Evolutionary conservation across 1,140 invertebrate species (phyloP).

Genomic region (Rhyzopertha dominica): DNA sequence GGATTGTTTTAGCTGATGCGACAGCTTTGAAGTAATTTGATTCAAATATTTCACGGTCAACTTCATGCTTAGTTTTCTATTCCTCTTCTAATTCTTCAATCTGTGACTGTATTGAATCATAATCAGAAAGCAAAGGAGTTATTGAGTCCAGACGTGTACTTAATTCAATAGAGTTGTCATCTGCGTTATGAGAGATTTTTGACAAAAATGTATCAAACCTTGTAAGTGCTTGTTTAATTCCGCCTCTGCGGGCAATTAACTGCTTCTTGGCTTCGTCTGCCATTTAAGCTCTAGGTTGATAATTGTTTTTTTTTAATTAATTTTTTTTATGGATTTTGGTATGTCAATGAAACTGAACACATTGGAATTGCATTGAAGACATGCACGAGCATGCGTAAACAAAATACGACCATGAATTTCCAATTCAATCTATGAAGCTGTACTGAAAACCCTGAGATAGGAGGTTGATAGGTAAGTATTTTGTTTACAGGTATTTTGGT

Average conservation of each 20-base stretch:
- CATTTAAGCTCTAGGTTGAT: too few relatives aligned
- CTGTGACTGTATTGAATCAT: slow-evolving; percentile 8
- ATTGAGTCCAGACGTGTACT: slow-evolving; percentile 1
- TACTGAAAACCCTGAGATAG: too few relatives aligned
- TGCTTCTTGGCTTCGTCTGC: too few relatives aligned
- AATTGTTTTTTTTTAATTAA: too few relatives aligned
- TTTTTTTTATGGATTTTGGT: too few relatives aligned
- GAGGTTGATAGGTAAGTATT: too few relatives aligned
- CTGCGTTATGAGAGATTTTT: not conserved
- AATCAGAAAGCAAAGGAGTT: not conserved
- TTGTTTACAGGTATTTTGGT: too few relatives aligned
- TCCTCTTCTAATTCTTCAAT: slow-evolving; percentile 14
- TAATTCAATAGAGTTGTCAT: not conserved
- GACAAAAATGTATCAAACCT: slow-evolving; percentile 4
- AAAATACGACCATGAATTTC: too few relatives aligned
- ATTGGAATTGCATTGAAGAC: too few relatives aligned
- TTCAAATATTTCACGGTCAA: slow-evolving; percentile 11
- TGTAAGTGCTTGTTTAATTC: not conserved
- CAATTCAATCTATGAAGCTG: too few relatives aligned
- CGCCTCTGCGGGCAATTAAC: not conserved
- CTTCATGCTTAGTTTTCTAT: not conserved
- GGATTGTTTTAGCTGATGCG: not conserved
- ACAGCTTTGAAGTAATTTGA: slow-evolving; percentile 7
- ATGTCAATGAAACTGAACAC: too few relatives aligned
- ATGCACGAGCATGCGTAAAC: too few relatives aligned